A percentile compares a stretch with the other conserved stretches of the same genome.
These are phyloP conservation scores for Peucedramus taeniatus DNA, from an alignment of 2,113 vertebrate species.

Conservation along the genomic window DNA sequence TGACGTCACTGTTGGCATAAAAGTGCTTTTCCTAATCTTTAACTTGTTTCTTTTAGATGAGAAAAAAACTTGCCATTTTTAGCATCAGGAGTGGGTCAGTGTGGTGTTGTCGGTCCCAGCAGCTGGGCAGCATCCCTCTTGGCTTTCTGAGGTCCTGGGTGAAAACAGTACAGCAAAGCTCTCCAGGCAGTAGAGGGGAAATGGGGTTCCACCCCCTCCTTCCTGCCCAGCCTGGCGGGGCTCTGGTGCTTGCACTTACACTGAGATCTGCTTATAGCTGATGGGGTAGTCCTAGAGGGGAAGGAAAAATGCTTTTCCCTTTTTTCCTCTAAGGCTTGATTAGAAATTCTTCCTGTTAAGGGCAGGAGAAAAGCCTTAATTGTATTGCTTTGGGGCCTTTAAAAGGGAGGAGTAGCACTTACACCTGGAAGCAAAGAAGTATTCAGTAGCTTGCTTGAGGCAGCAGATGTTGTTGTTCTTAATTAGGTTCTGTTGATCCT, in stretches of 20 bases:
- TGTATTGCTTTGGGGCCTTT: not conserved
- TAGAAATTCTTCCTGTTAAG: not conserved
- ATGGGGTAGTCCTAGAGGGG: not conserved
- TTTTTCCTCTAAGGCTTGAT: not conserved
- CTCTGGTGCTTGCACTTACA: not conserved
- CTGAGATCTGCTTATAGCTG: not conserved
- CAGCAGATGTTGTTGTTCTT: not conserved
- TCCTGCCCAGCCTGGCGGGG: not conserved
- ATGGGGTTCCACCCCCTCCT: fast-evolving
- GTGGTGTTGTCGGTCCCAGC: not conserved
- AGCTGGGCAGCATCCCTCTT: not conserved
- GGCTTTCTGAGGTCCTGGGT: not conserved
- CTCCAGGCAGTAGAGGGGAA: not conserved
- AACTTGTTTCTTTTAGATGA: not conserved
- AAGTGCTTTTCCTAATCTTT: not conserved
- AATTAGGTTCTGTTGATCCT: not conserved
- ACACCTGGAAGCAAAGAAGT: not conserved
- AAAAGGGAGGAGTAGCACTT: not conserved
- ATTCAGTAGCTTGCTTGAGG: not conserved
- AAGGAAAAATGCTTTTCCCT: not conserved
- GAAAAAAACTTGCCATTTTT: not conserved
- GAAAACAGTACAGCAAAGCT: not conserved
- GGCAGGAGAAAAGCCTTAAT: not conserved
- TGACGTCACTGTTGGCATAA: not conserved
- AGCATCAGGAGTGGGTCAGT: not conserved